These are phyloP conservation scores for Galemys pyrenaicus DNA, from an alignment of 2,113 vertebrate genomes.

Conservation along the genomic window DNA sequence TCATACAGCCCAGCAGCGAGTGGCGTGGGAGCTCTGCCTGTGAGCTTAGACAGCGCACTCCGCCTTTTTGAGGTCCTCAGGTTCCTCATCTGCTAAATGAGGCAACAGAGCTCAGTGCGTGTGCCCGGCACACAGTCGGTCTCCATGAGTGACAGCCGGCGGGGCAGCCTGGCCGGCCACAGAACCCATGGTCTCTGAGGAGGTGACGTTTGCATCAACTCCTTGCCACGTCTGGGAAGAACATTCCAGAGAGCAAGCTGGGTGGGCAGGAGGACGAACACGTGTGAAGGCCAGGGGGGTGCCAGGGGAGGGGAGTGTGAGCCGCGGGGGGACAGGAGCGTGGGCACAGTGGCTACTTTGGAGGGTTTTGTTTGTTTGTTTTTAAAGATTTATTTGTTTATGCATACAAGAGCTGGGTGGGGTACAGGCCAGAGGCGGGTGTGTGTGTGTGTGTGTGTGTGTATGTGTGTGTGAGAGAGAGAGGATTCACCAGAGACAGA, in stretches of 20 bases:
- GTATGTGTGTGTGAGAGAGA: too few species aligned
- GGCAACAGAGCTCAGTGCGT: neutral
- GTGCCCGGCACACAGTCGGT: neutral
- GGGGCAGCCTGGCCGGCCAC: neutral
- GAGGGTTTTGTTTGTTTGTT: too few species aligned
- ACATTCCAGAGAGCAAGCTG: neutral
- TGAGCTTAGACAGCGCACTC: neutral
- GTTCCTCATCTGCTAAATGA: neutral
- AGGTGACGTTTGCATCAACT: rapidly evolving
- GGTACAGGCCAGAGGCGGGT: too few species aligned
- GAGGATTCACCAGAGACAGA: too few species aligned
- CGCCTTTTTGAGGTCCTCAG: neutral
- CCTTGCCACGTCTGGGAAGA: neutral
- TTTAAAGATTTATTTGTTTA: too few species aligned
- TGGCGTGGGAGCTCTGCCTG: too few species aligned
- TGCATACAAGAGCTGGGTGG: too few species aligned
- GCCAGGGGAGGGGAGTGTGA: too few species aligned
- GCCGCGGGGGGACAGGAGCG: neutral
- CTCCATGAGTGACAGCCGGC: neutral
- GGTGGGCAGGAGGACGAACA: neutral
- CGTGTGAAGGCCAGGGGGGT: neutral
- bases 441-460: too few species aligned
- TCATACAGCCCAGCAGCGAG: neutral
- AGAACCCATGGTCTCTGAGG: neutral
- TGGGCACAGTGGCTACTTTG: too few species aligned